Base-by-base conservation (phyloP, 2,888 invertebrate species). In the Hypercompe scribonia region DNA sequence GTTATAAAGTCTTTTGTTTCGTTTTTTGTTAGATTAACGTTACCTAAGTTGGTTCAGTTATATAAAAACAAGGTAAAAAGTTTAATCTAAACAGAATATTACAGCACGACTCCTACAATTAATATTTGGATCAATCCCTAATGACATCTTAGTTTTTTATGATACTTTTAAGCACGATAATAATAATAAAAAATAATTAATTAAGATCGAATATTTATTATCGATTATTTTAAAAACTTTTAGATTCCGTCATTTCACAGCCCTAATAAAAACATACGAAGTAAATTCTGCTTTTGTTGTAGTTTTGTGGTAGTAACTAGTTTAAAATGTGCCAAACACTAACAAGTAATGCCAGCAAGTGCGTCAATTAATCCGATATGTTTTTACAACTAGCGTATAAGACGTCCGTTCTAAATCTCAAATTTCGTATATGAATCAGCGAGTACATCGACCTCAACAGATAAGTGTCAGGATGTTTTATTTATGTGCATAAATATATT, bases 401-500 rank as follows among this genome's bases (percentile, higher is more conserved):
- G 24, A 54, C 28, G 69, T 69, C 39, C 24, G 50, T 33, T 33
- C 34, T 24, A 39, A 70, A 74, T 87, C 79, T 87, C 72, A 75
- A 88, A 87, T 90, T 89, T 82, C 69, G 87, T 85, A 81, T 79
- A 81, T 89, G 88, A 89, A 79, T 87, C 90, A 72, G 64, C 71
- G 80, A 78, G 90, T 85, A 76, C 89, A 78, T 87, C 85, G 89
- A 88, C 89, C 89, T 80, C 80, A 78, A 76, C 80, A 78, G 80
- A 81, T 79, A 82, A 81, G 78, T 80, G 81, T 75, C 76, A 84
- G 82, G 78, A 75, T 71, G 78, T 82, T 79, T 85, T 84, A 86
- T 86, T 81, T 87, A 86, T 85, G 85, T 88, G 87, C 86, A 88
- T 87, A 87, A 87, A 85, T 86, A 77, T 86, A 86, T 91, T 90